A percentile compares a stretch with the other conserved stretches of the same genome.
phyloP scores from a whole-genome alignment of 2,113 vertebrate genomes.

The Cisticola juncidis region DNA sequence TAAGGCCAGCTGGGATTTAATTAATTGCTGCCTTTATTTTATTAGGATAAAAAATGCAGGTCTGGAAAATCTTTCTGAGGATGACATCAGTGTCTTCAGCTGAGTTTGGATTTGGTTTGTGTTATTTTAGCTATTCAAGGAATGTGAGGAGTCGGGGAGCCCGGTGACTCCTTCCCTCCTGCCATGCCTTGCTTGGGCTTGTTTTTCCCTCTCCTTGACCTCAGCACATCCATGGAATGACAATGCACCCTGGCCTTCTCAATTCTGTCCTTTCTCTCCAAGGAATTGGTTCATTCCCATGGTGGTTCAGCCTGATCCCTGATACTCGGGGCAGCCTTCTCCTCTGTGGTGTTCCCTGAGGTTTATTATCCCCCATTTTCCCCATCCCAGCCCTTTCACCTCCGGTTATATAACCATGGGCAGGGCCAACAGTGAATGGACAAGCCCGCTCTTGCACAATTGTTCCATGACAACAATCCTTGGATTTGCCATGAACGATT shows the following conservation, averaged over 20 bases:
- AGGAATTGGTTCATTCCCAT: neutral
- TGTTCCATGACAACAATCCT: neutral
- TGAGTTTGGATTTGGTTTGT: conserved; percentile 23
- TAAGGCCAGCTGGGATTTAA: conserved; percentile 16
- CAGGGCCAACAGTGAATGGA: conserved; percentile 12
- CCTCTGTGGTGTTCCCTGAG: neutral
- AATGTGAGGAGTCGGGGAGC: conserved; percentile 21
- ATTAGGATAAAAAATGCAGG: neutral
- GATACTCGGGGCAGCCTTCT: neutral
- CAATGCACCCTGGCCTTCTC: neutral
- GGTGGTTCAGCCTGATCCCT: neutral
- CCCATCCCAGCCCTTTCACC: neutral
- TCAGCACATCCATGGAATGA: neutral
- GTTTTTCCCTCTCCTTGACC: conserved; percentile 8
- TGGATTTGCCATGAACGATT: rapidly evolving
- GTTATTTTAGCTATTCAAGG: conserved; percentile 39
- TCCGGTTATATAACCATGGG: neutral
- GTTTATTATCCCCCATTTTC: neutral
- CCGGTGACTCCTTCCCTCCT: neutral
- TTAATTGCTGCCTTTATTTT: conserved; percentile 39
- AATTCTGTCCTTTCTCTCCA: neutral
- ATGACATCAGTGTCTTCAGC: conserved; percentile 47
- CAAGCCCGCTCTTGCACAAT: conserved; percentile 25
- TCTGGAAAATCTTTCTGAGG: conserved; percentile 24
- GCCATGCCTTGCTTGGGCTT: neutral